Evolutionary conservation across 1,140 invertebrate species (phyloP).

Genomic region (Trichonephila clavata): DNA sequence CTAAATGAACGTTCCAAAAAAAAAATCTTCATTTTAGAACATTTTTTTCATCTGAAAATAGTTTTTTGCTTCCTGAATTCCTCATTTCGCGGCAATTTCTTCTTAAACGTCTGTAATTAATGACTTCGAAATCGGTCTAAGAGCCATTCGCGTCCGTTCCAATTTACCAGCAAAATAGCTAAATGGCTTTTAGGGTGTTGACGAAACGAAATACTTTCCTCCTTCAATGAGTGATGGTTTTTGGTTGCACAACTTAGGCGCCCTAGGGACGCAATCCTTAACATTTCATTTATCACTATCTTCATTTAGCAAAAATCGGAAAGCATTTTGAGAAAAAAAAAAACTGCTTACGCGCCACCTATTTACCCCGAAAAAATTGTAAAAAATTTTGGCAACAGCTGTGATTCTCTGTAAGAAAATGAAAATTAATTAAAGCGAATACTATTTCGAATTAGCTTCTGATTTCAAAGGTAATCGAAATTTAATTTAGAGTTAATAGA

Average conservation of each 20-base stretch:
- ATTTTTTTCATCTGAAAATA: not conserved
- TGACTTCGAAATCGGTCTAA: not conserved
- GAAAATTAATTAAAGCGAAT: no score
- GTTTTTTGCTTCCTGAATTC: not conserved
- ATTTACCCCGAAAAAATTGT: no score
- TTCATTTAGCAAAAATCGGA: not conserved
- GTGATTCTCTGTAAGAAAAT: no score
- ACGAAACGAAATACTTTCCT: not conserved
- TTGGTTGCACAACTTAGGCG: not conserved
- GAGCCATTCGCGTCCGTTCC: constrained; percentile 17
- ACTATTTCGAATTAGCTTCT: no score
- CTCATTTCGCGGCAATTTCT: not conserved
- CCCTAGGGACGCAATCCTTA: not conserved
- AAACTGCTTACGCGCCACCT: not conserved
- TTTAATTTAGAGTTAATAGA: no score
- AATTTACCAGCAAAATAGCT: constrained; percentile 7
- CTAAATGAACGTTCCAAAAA: no score
- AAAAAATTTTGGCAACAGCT: no score
- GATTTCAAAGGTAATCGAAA: no score
- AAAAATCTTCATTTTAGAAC: constrained; percentile 3
- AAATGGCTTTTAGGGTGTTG: not conserved
- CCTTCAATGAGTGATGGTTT: constrained; percentile 17
- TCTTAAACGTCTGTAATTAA: not conserved
- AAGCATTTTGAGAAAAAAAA: not conserved
- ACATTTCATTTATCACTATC: not conserved